Percentiles rank a stretch among this genome's conserved stretches.
Evolutionary conservation across 2,797 vertebrate species (phyloP).

Genomic region (Dipus sagitta): DNA sequence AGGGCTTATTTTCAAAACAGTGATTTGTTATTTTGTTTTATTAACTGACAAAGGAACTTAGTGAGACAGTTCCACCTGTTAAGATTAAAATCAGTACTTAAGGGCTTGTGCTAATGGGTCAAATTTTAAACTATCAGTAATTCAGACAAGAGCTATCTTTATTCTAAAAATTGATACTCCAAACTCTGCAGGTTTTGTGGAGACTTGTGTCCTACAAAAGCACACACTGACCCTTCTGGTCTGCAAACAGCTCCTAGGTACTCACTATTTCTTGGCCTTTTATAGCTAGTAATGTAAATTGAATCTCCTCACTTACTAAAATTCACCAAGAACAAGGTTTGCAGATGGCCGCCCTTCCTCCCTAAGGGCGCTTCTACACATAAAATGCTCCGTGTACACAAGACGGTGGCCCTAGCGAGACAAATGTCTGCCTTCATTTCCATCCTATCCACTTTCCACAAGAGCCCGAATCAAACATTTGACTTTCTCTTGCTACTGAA

Average conservation of each 20-base stretch:
- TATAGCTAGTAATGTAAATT: background rate
- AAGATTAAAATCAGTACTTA: constrained; percentile 61
- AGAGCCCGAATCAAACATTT: constrained; percentile 36
- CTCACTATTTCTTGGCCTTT: too few relatives aligned
- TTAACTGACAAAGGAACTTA: constrained; percentile 63
- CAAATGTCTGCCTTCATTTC: constrained; percentile 12
- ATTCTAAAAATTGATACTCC: constrained; percentile 31
- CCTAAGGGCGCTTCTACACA: background rate
- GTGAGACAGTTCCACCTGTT: constrained; percentile 53
- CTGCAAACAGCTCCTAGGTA: background rate
- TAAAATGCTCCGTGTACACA: background rate
- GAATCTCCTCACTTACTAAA: constrained; percentile 53
- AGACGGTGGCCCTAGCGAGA: background rate
- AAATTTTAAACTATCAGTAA: constrained; percentile 66
- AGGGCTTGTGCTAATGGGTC: constrained; percentile 45
- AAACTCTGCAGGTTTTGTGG: constrained; percentile 61
- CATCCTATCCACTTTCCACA: constrained; percentile 35
- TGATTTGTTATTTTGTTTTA: constrained; percentile 29
- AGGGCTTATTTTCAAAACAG: constrained; percentile 66
- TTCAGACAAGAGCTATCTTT: constrained; percentile 19
- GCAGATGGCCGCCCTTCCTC: background rate
- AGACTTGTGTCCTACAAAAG: constrained; percentile 80
- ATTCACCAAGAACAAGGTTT: constrained; percentile 26
- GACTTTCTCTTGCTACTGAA: constrained; percentile 42
- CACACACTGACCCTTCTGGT: constrained; percentile 35